Base-by-base conservation (phyloP, 2,797 vertebrate species). In the Clamator glandarius region DNA sequence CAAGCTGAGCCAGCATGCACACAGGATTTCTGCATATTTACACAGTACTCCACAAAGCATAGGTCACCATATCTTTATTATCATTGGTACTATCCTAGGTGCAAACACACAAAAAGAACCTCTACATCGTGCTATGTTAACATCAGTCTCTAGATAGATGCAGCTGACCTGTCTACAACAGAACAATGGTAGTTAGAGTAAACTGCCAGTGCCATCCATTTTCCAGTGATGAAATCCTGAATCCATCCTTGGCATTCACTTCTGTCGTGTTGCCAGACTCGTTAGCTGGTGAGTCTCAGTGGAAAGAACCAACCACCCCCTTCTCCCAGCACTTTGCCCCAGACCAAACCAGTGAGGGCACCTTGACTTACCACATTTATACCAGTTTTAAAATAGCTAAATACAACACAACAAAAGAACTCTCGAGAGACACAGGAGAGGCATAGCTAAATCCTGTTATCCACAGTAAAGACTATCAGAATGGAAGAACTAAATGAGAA, bases 1-100 rank as follows among this genome's bases (percentile, higher is more conserved):
- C 44, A 41, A 73, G 20, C 6, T 41, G 11, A 28, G n/a, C 25
- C 57, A 15, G 25, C 3, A 24, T 2, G 2, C 15, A 42, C 8
- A 12, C 39, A 86, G 31, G 44, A 70, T 29, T 51, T n/a, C 39
- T 42, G 14, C 16, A 16, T 5, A 26, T 46, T 36, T 52, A 31
- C 12, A 4, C 2, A 23, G 5, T 4, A 24, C 12, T n/a, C 20
- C 29, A 26, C 1, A 33, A 61, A 21, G 15, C 0, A 0, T 36
- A 39, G 35, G 6, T 12, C 44, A 39, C 11, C 21, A 21, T 9
- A 3, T 2, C 31, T 55, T 42, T 4, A 23, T 4, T 2, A 13
- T 1, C 7, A 1, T 1, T 33, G 25, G 6, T 31, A 9, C 23
- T 44, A 52, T 20, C 19, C 41, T 17, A 19, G 17, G 7, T 44